Evolutionary conservation across 2,113 vertebrate species (phyloP), one percentile per base, ranked within the genome.

Genomic region (Mixornis gularis): DNA sequence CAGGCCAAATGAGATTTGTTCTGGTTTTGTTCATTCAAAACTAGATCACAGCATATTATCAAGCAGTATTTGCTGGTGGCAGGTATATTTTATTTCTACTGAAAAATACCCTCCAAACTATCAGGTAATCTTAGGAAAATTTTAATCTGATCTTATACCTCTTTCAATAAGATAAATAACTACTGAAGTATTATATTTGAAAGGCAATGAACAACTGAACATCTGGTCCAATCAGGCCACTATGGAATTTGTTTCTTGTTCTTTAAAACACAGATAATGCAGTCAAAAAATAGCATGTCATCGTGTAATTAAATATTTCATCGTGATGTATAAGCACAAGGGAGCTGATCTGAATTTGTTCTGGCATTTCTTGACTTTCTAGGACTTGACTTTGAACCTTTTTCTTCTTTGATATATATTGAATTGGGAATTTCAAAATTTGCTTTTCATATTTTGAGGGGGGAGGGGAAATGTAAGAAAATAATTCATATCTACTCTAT

Each of bases 351-450:
- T 71, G 60, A 86, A 85, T 93, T 68, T 89, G 38, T 62, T 71
- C 58, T 85, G 72, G 20, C 58, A 30, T 81, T 95, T 90, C 80
- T 72, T 89, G 73, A 71, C 83, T 95, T 80, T 84, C 62, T 79
- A 84, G 64, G 79, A 49, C 30, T 91, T 93, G 80, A 38, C 77
- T 90, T 89, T 92, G 86, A 93, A 92, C 56, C 70, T 53, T 72
- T 53, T 69, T 71, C 38, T 72, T 79, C 65, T 89, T 93, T 95
- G 92, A 94, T 94, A 76, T 55, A 30, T 59, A 65, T 69, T 53
- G 43, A 43, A 77, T 20, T 52, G 60, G 62, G 77, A 76, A 72
- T 94, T 72, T 69, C 30, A 65, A 63, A 51, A 49, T 82, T 65
- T 53, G 32, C 85, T 88, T 90, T 93, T 44, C 19, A 7, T 79